Conservation (phyloP, 1,140 invertebrate species). For the Cardiocondyla obscurior region DNA sequence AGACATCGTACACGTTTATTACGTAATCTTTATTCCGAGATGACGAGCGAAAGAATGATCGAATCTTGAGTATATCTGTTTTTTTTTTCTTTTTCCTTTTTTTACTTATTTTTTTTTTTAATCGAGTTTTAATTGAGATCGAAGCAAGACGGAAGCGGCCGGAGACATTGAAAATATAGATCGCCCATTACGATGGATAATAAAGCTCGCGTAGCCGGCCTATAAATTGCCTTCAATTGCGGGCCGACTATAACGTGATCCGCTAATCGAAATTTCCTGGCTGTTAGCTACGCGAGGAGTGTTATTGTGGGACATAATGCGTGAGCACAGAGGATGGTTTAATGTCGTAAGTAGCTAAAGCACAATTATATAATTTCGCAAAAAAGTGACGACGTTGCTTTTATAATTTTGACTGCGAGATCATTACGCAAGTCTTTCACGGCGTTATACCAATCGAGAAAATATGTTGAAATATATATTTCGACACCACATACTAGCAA, state of each 20-base stretch:
- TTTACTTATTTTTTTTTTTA: conserved; percentile 22
- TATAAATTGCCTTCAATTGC: conserved; percentile 49
- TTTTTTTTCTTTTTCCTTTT: no score
- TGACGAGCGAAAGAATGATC: background rate
- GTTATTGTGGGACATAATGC: conserved; percentile 26
- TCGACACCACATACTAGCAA: no score
- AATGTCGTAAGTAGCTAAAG: conserved; percentile 20
- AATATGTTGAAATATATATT: background rate
- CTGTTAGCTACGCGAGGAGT: conserved; percentile 8
- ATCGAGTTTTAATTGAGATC: background rate
- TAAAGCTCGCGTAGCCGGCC: background rate
- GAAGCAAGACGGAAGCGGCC: background rate
- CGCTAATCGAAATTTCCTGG: conserved; percentile 57
- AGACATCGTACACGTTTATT: background rate
- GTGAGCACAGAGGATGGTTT: conserved; percentile 34
- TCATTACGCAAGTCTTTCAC: background rate
- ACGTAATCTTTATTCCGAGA: background rate
- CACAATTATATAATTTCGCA: conserved; percentile 46
- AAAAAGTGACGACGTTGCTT: conserved; percentile 18
- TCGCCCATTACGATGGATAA: conserved; percentile 8
- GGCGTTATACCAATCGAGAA: background rate
- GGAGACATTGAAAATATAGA: background rate
- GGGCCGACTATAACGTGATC: conserved; percentile 25
- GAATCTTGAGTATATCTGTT: background rate
- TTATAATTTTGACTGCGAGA: background rate